Evolutionary conservation across 2,113 vertebrate genomes (phyloP).

Genomic region (Cyprinodon tularosa): DNA sequence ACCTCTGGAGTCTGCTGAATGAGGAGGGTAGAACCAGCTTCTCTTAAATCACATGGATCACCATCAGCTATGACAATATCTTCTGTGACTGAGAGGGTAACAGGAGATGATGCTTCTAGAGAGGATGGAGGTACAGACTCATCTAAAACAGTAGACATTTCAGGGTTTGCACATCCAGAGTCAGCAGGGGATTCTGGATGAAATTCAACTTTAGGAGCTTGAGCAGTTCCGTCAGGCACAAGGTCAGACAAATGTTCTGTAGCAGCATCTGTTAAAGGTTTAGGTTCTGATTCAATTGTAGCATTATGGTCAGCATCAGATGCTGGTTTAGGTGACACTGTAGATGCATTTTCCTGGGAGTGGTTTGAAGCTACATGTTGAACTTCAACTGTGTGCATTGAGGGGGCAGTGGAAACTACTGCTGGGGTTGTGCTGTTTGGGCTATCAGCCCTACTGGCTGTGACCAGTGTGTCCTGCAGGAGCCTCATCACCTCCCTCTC

Average conservation of each 20-base stretch:
- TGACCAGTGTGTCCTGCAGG: constrained; percentile 91
- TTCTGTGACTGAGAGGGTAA: background rate
- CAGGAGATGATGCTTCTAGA: constrained; percentile 33
- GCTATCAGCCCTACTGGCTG: constrained; percentile 78
- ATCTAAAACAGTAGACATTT: constrained; percentile 15
- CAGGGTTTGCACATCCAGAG: constrained; percentile 15
- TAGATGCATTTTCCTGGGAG: constrained; percentile 22
- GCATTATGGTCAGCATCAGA: constrained; percentile 19
- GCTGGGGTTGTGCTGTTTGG: constrained; percentile 49
- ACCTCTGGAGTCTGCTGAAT: constrained; percentile 95
- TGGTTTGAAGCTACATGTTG: constrained; percentile 56
- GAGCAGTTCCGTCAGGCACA: constrained; percentile 17
- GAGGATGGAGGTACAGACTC: constrained; percentile 19
- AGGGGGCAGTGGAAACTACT: constrained; percentile 21
- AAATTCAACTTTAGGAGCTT: constrained; percentile 17
- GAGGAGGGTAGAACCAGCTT: constrained; percentile 83
- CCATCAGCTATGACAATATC: constrained; percentile 41
- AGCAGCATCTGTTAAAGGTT: constrained; percentile 15
- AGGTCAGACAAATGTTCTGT: constrained; percentile 13
- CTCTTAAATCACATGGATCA: constrained; percentile 68
- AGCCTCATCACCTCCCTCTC: constrained; percentile 97
- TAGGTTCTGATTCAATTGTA: constrained; percentile 28
- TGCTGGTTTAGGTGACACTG: constrained; percentile 7
- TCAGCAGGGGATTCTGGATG: constrained; percentile 6
- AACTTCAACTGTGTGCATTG: constrained; percentile 14